Evolutionary conservation across 2,113 vertebrate genomes (phyloP).

Genomic region (Chionis minor): DNA sequence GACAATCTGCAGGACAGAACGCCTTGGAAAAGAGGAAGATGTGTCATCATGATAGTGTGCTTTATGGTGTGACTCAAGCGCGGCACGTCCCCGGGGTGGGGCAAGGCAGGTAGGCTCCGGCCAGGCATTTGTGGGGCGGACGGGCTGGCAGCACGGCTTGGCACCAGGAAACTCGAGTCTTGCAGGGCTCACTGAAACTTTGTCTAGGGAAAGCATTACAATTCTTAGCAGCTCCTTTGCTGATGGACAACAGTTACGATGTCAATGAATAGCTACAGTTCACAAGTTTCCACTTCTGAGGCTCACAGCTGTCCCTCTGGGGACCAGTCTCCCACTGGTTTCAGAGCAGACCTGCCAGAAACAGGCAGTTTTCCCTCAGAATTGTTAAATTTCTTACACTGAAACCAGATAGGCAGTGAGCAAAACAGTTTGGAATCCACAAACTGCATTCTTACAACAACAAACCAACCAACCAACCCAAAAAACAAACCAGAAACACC

Average conservation of each 20-base stretch:
- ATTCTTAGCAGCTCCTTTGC: background rate
- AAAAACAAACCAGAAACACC: background rate
- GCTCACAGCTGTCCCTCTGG: background rate
- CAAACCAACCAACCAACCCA: background rate
- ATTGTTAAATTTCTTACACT: background rate
- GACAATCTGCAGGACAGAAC: background rate
- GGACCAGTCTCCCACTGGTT: background rate
- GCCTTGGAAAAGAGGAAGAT: background rate
- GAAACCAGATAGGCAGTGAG: background rate
- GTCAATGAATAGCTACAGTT: background rate
- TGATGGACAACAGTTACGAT: background rate
- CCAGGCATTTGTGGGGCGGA: background rate
- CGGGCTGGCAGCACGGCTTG: background rate
- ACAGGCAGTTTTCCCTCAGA: background rate
- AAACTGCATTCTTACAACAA: background rate
- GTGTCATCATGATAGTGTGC: background rate
- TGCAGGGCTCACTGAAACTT: background rate
- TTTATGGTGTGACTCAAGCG: background rate
- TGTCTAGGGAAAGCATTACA: background rate
- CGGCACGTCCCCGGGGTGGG: fast-evolving
- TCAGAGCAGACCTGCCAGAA: background rate
- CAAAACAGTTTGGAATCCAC: background rate
- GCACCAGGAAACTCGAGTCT: no score
- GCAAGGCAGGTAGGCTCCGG: fast-evolving
- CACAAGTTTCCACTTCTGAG: background rate